These are phyloP conservation scores for Eupithecia subfuscata DNA, from an alignment of 2,888 invertebrate species.

Conservation along the genomic window DNA sequence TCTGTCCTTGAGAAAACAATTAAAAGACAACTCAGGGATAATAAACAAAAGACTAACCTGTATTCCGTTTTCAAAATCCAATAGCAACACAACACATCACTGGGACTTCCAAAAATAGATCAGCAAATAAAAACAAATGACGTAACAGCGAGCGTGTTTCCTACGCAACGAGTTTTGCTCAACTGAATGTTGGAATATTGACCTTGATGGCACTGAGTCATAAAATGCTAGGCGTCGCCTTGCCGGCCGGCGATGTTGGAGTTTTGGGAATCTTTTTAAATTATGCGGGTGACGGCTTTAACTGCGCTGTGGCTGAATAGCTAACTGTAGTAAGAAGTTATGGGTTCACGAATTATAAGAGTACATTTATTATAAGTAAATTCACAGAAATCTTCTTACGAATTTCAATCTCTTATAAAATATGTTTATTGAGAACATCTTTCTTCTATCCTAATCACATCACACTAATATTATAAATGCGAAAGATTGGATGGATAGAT, in stretches of 20 bases:
- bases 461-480: no score
- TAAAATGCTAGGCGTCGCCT: conserved; percentile 1
- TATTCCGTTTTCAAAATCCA: conserved; percentile 6
- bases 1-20: not conserved
- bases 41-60: conserved; percentile 17
- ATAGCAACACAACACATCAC: not conserved
- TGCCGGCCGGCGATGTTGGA: not conserved
- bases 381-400: no score
- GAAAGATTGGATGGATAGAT: no score
- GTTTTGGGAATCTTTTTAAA: not conserved
- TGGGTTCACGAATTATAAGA: not conserved
- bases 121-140: conserved; percentile 1
- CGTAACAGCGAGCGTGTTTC: conserved; percentile 5
- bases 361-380: not conserved
- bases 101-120: conserved; percentile 17
- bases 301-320: not conserved
- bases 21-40: not conserved
- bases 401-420: no score
- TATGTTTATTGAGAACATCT: no score
- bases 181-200: not conserved
- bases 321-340: not conserved
- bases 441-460: no score
- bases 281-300: not conserved
- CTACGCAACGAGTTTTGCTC: conserved; percentile 16
- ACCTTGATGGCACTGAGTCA: conserved; percentile 15